Base-by-base conservation (phyloP, 2,113 vertebrate genomes). In the Panthera leo region DNA sequence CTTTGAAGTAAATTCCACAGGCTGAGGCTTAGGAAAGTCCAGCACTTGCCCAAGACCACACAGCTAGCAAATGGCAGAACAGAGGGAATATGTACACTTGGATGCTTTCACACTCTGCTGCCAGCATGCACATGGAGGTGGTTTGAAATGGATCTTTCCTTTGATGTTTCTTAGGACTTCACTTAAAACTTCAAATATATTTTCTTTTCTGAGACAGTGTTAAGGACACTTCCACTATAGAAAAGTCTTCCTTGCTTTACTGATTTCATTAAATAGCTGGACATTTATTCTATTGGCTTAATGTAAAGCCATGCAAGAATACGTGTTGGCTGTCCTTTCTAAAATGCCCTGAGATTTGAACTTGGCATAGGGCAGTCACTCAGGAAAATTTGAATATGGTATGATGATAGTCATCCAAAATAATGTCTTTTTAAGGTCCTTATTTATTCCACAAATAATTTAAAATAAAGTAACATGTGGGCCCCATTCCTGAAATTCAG, bases 141-240 rank as follows among this genome's bases (percentile, higher is more conserved):
- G 80, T 97, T 80, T 96, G 85, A 97, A 98, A 84, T 84, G 76
- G 76, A 88, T 85, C 73, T 89, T 96, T 95, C 78, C 93, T 97
- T 97, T 97, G 90, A 97, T 96, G 97, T 95, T 95, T 96, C 75
- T 63, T 73, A 85, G 91, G 70, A 78, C 65, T 79, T 84, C 85
- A 94, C 93, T 97, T 97, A 78, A 94, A 91, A 95, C 87, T 95
- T 91, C 76, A 97, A 94, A 90, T 61, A 68, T 70, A 53, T 67
- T 94, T 97, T 94, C 83, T 94, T 96, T 90, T 36, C 71, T 71
- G 71, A 80, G 36, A 85, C 58, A 58, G 86, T 45, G n/a, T 93
- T 89, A 91, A 97, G 76, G 61, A 91, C 79, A 89, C 93, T 97
- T 96, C 95, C 85, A 98, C 85, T 97, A 73, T 97, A 73, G 84